Conservation (phyloP, 2,113 vertebrate genomes). For the Nothoprocta pentlandii region DNA sequence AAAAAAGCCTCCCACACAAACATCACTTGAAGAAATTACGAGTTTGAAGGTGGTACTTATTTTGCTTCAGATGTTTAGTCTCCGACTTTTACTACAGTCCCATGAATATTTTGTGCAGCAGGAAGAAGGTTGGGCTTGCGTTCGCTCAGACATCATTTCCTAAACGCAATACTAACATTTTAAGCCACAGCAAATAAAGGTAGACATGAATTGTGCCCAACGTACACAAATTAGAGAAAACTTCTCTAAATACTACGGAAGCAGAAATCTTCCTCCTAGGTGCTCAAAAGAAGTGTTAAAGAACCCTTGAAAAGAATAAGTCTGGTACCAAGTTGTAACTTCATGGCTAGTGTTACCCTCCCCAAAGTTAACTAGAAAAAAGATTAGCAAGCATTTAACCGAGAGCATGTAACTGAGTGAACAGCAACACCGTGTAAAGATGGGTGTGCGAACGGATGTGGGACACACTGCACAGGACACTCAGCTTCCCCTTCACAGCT, state of each 20-base stretch:
- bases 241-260: not conserved
- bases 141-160: not conserved
- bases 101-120: rapidly evolving
- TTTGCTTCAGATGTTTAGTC: not conserved
- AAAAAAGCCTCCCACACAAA: not conserved
- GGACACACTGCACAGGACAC: not conserved
- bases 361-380: not conserved
- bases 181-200: not conserved
- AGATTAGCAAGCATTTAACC: not conserved
- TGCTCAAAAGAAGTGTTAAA: not conserved
- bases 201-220: not conserved
- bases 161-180: not conserved
- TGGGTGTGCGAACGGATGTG: rapidly evolving
- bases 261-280: not conserved
- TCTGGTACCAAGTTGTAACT: not conserved
- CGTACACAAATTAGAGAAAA: not conserved
- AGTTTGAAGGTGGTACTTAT: rapidly evolving
- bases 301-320: not conserved
- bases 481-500: not conserved
- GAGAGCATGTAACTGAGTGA: not conserved
- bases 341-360: not conserved
- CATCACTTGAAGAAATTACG: not conserved
- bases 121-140: not conserved
- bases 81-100: not conserved
- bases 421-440: not conserved